Evolutionary conservation across 2,888 invertebrate species (phyloP).

Genomic region (Helicoverpa assulta): DNA sequence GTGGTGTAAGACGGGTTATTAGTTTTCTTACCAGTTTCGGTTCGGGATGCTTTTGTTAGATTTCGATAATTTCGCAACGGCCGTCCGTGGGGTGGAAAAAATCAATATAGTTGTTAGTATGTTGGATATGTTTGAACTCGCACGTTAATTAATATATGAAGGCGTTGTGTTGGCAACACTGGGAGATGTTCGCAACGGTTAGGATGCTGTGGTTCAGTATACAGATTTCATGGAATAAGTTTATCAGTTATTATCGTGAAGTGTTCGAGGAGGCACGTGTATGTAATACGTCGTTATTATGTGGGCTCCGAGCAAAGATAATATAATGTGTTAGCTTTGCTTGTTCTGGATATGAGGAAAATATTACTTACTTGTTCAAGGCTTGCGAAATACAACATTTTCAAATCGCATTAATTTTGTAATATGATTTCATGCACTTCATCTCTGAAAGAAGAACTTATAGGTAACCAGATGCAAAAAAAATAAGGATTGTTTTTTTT

Average conservation of each 20-base stretch:
- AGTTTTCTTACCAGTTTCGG: conserved; percentile 88
- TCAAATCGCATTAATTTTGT: too few species aligned
- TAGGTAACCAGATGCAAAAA: too few species aligned
- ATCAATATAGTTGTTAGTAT: conserved; percentile 75
- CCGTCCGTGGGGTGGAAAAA: conserved; percentile 74
- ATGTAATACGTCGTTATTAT: conserved; percentile 28
- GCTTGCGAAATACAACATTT: not conserved
- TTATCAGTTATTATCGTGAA: conserved; percentile 14
- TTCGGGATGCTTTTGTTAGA: conserved; percentile 88
- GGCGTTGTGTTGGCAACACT: conserved; percentile 49
- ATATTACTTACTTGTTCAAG: conserved; percentile 18
- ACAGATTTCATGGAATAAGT: conserved; percentile 19
- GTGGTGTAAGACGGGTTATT: conserved; percentile 87
- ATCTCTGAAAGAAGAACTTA: too few species aligned
- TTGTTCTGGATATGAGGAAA: conserved; percentile 26
- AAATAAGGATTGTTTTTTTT: too few species aligned
- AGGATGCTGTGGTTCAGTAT: conserved; percentile 6
- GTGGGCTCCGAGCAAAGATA: conserved; percentile 8
- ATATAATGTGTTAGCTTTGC: conserved; percentile 23
- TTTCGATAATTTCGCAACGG: conserved; percentile 90
- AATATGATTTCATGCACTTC: too few species aligned
- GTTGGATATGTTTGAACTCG: conserved; percentile 63
- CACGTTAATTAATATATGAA: conserved; percentile 66
- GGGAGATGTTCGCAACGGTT: conserved; percentile 11
- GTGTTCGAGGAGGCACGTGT: conserved; percentile 19